Evolutionary conservation across 1,140 invertebrate genomes (phyloP).

Genomic region (Drosophila albomicans): DNA sequence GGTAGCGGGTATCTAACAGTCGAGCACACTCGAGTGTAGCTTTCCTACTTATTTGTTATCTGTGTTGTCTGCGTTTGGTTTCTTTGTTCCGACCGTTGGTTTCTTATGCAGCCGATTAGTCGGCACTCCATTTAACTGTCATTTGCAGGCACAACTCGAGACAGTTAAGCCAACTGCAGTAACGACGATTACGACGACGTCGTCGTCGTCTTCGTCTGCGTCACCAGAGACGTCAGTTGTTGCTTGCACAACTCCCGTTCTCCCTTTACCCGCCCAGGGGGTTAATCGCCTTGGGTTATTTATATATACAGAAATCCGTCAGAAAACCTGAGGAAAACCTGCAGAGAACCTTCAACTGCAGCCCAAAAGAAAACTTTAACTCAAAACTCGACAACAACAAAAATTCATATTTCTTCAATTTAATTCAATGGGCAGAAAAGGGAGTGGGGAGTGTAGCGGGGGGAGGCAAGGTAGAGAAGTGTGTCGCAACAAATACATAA

Average conservation of each 20-base stretch:
- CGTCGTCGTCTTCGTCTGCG: conserved; percentile 21
- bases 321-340: not conserved
- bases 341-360: conserved; percentile 22
- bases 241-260: conserved; percentile 32
- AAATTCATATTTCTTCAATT: conserved; percentile 11
- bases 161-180: conserved; percentile 39
- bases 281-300: conserved; percentile 1
- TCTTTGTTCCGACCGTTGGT: not conserved
- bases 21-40: too few species aligned
- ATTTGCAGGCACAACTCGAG: conserved; percentile 24
- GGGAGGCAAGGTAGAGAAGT: not conserved
- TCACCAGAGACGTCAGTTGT: conserved; percentile 21
- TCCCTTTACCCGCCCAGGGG: not conserved
- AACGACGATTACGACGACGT: conserved; percentile 38
- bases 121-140: conserved; percentile 52
- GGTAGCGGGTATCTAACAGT: too few species aligned
- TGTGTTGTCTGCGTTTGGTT: too few species aligned
- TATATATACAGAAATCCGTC: conserved; percentile 39
- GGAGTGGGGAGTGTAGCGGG: not conserved
- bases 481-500: conserved; percentile 21
- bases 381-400: not conserved
- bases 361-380: conserved; percentile 7
- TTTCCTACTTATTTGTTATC: too few species aligned
- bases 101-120: conserved; percentile 43
- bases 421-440: not conserved